Evolutionary conservation across 2,888 invertebrate genomes (phyloP), one percentile per base, ranked within the genome.

Genomic region (Ommatoiulus sabulosus): DNA sequence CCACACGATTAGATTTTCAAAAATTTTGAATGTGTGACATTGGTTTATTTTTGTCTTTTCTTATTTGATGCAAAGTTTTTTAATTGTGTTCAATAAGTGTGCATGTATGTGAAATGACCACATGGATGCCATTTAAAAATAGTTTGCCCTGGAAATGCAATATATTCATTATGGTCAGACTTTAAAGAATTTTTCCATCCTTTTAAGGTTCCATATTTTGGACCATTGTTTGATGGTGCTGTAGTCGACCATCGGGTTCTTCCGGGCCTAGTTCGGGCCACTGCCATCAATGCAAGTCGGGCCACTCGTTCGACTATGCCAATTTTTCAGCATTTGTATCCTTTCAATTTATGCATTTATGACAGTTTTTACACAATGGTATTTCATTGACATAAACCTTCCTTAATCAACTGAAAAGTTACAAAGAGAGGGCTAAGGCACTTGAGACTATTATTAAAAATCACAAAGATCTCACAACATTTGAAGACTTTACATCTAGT

Each of bases 211-310:
- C 96, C 96, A n/a, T 96, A 96, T 93, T 99, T 99, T 94, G 99
- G 99, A 0, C 98, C 99, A 3, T 93, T 99, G 90, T 98, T 97
- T 93, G 97, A 98, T 93, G 99, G 99, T 93, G 96, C 97, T 91
- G 95, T 97, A 89, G 95, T 97, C 35, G 95, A 95, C 91, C 94
- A 94, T 90, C 94, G 94, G 90, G 94, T 95, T 90, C 92, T 98
- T 90, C 97, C 99, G 44, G 96, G 96, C 86, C 94, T 99, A 89
- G 97, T 99, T 17, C 94, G 97, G 89, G 96, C 97, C 88, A 97
- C 98, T 46, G 98, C 98, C 88, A 95, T 98, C 90, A 96, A 97
- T 92, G 99, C 98, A 88, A 98, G 98, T 91, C 95, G 98, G 90
- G 96, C 97, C 0, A 97, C 98, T 92, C 95, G 99, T 90, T 96